These are phyloP conservation scores for Mustela lutreola DNA, from an alignment of 2,113 vertebrate genomes.

Conservation along the genomic window DNA sequence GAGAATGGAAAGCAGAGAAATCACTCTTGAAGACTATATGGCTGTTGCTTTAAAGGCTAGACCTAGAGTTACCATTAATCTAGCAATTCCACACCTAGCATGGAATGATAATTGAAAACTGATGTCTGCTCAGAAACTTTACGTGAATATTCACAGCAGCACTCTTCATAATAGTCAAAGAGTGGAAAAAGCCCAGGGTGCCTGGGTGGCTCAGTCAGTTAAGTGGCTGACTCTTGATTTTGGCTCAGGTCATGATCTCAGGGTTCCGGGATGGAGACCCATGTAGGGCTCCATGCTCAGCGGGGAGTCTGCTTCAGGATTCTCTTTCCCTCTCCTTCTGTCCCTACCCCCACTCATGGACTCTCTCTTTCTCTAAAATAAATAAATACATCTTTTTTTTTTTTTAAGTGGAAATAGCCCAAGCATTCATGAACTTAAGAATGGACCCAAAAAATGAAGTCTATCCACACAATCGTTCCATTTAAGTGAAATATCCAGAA, in stretches of 20 bases:
- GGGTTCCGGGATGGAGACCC: background rate
- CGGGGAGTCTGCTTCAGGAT: background rate
- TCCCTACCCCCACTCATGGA: background rate
- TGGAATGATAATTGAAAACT: background rate
- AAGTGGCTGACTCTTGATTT: background rate
- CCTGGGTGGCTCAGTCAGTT: background rate
- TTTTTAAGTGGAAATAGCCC: background rate
- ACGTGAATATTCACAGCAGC: background rate
- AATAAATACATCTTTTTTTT: too few relatives aligned
- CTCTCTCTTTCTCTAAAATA: background rate
- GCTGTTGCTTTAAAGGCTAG: background rate
- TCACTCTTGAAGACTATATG: background rate
- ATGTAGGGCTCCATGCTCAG: background rate
- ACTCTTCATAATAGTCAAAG: background rate
- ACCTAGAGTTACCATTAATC: background rate
- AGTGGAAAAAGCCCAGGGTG: background rate
- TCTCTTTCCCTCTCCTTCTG: background rate
- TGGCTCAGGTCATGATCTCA: background rate
- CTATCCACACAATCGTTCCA: background rate
- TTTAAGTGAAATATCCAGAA: background rate
- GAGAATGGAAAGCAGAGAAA: background rate
- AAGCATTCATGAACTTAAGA: background rate
- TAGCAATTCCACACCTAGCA: background rate
- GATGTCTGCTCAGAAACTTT: background rate
- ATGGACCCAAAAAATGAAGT: background rate